Evolutionary conservation across 2,888 invertebrate genomes (phyloP).

Genomic region (Oscheius onirici): DNA sequence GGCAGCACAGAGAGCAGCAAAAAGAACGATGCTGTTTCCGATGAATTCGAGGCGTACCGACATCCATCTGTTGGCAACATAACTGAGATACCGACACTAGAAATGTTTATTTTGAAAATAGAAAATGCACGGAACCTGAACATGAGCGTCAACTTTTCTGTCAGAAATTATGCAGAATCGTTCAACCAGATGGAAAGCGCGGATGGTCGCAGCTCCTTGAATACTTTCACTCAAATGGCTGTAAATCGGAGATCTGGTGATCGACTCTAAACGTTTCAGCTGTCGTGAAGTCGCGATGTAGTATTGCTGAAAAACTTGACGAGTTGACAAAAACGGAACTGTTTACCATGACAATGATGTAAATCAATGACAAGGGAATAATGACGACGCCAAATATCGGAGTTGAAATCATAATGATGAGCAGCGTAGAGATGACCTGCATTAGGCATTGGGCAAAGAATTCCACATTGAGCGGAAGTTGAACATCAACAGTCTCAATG

Average conservation of each 20-base stretch:
- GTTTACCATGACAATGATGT: slow-evolving; percentile 64
- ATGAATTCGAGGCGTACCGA: slow-evolving; percentile 94
- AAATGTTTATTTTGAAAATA: not conserved
- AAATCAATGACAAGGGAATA: slow-evolving; percentile 64
- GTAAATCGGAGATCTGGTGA: slow-evolving; percentile 71
- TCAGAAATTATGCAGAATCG: slow-evolving; percentile 67
- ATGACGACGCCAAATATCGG: slow-evolving; percentile 69
- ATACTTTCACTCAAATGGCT: slow-evolving; percentile 70
- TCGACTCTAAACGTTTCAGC: slow-evolving; percentile 70
- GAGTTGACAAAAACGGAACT: not conserved
- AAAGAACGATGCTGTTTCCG: slow-evolving; percentile 93
- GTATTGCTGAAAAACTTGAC: slow-evolving; percentile 80
- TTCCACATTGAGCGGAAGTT: slow-evolving; percentile 69
- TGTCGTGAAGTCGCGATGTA: slow-evolving; percentile 94
- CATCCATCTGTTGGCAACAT: slow-evolving; percentile 79
- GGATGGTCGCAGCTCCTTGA: slow-evolving; percentile 67
- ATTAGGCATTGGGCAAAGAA: slow-evolving; percentile 69
- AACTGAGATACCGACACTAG: slow-evolving; percentile 68
- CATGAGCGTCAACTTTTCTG: slow-evolving; percentile 68
- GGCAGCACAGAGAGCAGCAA: slow-evolving; percentile 91
- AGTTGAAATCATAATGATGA: slow-evolving; percentile 70
- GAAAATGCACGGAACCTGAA: slow-evolving; percentile 49
- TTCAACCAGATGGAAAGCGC: slow-evolving; percentile 64
- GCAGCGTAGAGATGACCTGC: slow-evolving; percentile 66
- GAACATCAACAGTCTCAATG: slow-evolving; percentile 69